A percentile compares a stretch with the other conserved stretches of the same genome.
phyloP scores from a whole-genome alignment of 2,797 vertebrate genomes.

The Florisuga fusca region DNA sequence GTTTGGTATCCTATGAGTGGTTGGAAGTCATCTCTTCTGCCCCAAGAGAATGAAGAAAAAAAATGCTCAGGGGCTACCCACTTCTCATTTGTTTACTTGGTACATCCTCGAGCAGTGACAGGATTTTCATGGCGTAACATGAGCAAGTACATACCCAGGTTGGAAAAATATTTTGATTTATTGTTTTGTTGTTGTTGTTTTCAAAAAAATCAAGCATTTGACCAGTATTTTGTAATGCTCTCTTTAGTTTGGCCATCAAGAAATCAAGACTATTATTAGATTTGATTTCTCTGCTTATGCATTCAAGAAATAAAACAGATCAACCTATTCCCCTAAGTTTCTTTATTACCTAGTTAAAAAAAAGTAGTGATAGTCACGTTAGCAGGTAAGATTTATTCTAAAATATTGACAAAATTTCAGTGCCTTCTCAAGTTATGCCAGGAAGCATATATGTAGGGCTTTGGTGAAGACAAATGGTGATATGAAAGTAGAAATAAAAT shows the following conservation, averaged over 20 bases:
- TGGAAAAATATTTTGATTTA: slow-evolving; percentile 20
- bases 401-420: background rate
- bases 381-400: background rate
- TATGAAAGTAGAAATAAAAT: background rate
- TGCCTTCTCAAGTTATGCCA: background rate
- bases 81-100: slow-evolving; percentile 85
- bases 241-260: background rate
- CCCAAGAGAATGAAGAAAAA: slow-evolving; percentile 87
- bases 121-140: slow-evolving; percentile 87
- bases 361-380: background rate
- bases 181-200: background rate
- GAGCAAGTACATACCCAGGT: slow-evolving; percentile 88
- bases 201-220: background rate
- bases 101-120: slow-evolving; percentile 85
- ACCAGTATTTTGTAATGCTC: background rate
- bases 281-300: background rate
- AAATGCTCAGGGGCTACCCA: slow-evolving; percentile 73
- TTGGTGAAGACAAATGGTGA: background rate
- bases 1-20: slow-evolving; percentile 96
- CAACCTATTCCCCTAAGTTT: background rate
- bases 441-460: background rate
- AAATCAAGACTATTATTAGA: background rate
- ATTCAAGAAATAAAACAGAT: background rate
- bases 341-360: background rate
- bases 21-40: slow-evolving; percentile 94